A percentile compares a stretch with the other conserved stretches of the same genome.
Conservation (phyloP, 2,113 vertebrate genomes). For the Rallus limicola region DNA sequence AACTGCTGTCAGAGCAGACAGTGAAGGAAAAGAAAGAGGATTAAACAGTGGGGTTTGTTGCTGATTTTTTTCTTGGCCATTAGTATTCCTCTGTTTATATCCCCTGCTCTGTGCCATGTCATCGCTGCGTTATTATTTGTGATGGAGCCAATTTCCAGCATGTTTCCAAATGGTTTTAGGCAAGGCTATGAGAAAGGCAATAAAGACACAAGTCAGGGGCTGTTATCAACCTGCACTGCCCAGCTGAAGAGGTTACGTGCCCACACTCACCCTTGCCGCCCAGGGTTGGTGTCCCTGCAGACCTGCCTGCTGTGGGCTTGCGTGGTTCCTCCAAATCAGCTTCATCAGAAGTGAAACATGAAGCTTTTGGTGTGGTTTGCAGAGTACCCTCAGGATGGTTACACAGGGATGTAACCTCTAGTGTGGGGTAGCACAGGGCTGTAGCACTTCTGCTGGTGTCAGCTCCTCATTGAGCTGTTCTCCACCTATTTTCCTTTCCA, state of each 20-base stretch:
- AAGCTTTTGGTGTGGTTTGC: background rate
- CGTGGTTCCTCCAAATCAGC: background rate
- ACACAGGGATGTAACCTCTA: background rate
- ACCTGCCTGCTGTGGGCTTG: background rate
- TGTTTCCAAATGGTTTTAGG: background rate
- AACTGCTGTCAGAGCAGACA: background rate
- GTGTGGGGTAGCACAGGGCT: rapidly evolving
- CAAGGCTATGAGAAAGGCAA: background rate
- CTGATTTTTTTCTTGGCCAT: background rate
- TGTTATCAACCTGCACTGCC: background rate
- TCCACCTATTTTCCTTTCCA: background rate
- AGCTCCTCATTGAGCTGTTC: background rate
- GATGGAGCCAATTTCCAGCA: background rate
- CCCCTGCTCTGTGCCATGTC: background rate
- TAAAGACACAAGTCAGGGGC: background rate
- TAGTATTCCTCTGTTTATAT: background rate
- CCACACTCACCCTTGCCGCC: rapidly evolving
- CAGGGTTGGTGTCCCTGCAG: background rate
- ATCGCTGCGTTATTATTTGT: background rate
- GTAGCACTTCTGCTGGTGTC: background rate
- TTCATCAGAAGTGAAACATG: background rate
- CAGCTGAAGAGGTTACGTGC: background rate
- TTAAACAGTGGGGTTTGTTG: background rate
- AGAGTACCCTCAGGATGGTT: background rate
- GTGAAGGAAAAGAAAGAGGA: background rate